Evolutionary conservation across 1,140 invertebrate species (phyloP), one percentile per base, ranked within the genome.

Genomic region (Sycobia sp.): DNA sequence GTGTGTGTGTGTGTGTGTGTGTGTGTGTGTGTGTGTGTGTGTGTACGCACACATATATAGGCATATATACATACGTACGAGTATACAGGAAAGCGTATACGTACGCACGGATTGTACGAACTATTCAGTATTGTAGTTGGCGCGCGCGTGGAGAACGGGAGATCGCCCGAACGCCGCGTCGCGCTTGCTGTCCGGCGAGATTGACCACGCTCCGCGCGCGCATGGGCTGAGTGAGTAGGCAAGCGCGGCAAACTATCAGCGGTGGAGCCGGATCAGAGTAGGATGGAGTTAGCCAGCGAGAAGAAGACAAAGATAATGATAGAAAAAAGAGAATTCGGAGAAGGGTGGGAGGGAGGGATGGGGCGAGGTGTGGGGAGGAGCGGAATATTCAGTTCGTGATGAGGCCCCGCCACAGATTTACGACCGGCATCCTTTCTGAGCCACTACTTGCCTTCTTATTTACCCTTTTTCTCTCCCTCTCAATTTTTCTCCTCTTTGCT

Each of bases 331-430:
- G 46, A 44, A 39, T 38, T 13, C 55, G 25, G 43, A 38, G 47
- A 34, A 60, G 43, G 16, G 36, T 29, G 38, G 34, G 16, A 59
- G 29, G 25, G 22, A 49, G 62, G 32, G 22, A 56, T 14, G 61
- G 51, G 39, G 63, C 59, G 60, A 4, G 10, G 11, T 38, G 18
- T n/a, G 29, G 16, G 11, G 20, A 25, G 34, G 34, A 20, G 41
- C 54, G 70, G 70, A 76, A 74, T 77, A 76, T 79, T 73, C 71
- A 72, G 70, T 67, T 58, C 38, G 69, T 76, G 77, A 78, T 79
- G 77, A 78, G 77, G 70, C 70, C 66, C 72, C 71, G 73, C 67
- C 71, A 67, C 75, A 78, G 76, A 78, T 79, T 79, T 79, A 79
- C 76, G 76, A 79, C 60, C 76, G 67, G 69, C 73, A 72, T 73